Evolutionary conservation across 2,797 vertebrate genomes (phyloP).

Genomic region (Trachops cirrhosus): DNA sequence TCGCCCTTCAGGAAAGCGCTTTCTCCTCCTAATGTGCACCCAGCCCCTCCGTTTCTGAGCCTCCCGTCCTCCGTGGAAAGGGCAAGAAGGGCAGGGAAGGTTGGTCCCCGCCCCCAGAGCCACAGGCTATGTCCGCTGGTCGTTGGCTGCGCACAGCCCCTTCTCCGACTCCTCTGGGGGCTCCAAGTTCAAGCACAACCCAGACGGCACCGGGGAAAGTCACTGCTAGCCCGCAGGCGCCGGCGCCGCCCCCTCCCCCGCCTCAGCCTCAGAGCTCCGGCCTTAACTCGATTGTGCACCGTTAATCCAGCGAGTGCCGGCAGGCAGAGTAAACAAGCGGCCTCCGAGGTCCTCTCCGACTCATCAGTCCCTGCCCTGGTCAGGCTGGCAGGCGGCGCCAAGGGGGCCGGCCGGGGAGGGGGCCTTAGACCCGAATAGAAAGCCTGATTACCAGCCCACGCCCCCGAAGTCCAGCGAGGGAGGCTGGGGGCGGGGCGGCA

Average conservation of each 20-base stretch:
- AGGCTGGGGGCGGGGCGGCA: too few species aligned
- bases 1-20: background rate
- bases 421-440: background rate
- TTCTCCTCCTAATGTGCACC: background rate
- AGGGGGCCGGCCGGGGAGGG: background rate
- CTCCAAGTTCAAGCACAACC: background rate
- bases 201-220: background rate
- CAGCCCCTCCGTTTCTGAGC: background rate
- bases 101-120: too few species aligned
- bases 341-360: background rate
- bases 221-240: background rate
- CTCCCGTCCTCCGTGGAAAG: background rate
- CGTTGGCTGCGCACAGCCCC: background rate
- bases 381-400: slow-evolving; percentile 10
- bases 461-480: background rate
- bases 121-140: background rate
- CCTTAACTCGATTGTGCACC: slow-evolving; percentile 64
- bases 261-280: background rate
- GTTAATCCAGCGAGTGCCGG: background rate
- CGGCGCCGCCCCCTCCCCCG: background rate
- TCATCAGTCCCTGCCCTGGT: slow-evolving; percentile 25
- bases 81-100: background rate
- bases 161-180: background rate
- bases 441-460: background rate
- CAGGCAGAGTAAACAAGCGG: slow-evolving; percentile 23